These are phyloP conservation scores for Oeneis ivallda DNA, from an alignment of 2,888 invertebrate species.

Conservation along the genomic window DNA sequence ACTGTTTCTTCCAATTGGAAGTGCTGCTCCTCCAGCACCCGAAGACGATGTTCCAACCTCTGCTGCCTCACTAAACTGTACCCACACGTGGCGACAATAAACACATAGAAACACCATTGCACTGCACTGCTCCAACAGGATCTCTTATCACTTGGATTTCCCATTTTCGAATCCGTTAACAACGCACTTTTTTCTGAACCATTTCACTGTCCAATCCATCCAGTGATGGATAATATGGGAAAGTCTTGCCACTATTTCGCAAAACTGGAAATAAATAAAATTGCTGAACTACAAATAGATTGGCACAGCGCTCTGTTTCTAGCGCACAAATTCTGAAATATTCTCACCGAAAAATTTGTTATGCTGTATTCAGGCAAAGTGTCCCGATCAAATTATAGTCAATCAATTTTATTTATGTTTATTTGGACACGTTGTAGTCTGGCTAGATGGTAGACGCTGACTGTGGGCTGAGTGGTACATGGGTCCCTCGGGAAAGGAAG, in stretches of 20 bases:
- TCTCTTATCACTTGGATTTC: slow-evolving; percentile 55
- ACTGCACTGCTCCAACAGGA: slow-evolving; percentile 65
- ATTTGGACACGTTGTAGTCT: slow-evolving; percentile 42
- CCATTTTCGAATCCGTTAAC: slow-evolving; percentile 42
- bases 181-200: slow-evolving; percentile 49
- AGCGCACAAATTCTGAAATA: background rate
- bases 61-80: slow-evolving; percentile 70
- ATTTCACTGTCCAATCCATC: slow-evolving; percentile 48
- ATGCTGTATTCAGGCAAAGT: background rate
- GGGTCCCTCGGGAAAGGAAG: slow-evolving; percentile 77
- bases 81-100: slow-evolving; percentile 63
- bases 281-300: slow-evolving; percentile 17
- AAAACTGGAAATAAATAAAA: slow-evolving; percentile 11
- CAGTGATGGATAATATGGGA: slow-evolving; percentile 19
- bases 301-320: background rate
- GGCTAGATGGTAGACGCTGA: slow-evolving; percentile 46
- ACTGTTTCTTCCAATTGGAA: slow-evolving; percentile 42
- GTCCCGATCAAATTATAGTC: slow-evolving; percentile 17
- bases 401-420: slow-evolving; percentile 23
- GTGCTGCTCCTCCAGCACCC: slow-evolving; percentile 61
- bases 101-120: slow-evolving; percentile 71
- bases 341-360: slow-evolving; percentile 2
- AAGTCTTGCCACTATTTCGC: background rate
- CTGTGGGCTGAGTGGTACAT: slow-evolving; percentile 47
- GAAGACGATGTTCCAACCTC: slow-evolving; percentile 63